Evolutionary conservation across 2,888 invertebrate genomes (phyloP).

Genomic region (Ferrisia virgata): DNA sequence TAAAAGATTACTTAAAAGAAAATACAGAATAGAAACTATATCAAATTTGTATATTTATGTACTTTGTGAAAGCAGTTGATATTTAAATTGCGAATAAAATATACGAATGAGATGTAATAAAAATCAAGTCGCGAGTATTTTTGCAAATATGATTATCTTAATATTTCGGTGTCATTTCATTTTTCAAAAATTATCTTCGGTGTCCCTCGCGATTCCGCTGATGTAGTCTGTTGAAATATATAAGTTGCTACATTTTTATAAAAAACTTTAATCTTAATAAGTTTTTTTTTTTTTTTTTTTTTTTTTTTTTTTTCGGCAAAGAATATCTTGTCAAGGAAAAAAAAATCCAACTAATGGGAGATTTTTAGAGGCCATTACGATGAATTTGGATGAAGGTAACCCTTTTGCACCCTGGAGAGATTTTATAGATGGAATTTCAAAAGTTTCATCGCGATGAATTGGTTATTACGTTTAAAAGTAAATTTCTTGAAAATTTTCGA

Average conservation of each 20-base stretch:
- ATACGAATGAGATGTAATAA: slow-evolving; percentile 11
- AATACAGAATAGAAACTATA: slow-evolving; percentile 9
- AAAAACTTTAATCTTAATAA: background rate
- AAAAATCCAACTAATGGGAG: background rate
- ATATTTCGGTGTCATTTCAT: slow-evolving; percentile 24
- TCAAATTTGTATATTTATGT: slow-evolving; percentile 19
- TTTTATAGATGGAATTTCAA: background rate
- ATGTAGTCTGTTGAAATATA: background rate
- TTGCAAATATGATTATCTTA: slow-evolving; percentile 16
- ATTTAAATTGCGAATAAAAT: slow-evolving; percentile 22
- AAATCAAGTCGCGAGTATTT: background rate
- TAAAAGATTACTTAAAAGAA: background rate
- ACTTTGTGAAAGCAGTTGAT: slow-evolving; percentile 1
- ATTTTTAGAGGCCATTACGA: background rate
- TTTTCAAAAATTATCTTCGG: slow-evolving; percentile 10
- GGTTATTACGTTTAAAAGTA: background rate
- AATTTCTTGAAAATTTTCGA: background rate
- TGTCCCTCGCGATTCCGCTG: background rate
- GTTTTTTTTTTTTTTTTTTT: too few species aligned
- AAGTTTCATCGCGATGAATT: background rate
- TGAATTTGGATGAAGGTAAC: background rate
- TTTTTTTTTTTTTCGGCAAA: background rate
- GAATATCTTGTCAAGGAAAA: background rate
- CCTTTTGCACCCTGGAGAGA: background rate
- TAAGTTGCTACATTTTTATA: background rate